phyloP scores from a whole-genome alignment of 2,113 vertebrate genomes.

The Phalacrocorax carbo region DNA sequence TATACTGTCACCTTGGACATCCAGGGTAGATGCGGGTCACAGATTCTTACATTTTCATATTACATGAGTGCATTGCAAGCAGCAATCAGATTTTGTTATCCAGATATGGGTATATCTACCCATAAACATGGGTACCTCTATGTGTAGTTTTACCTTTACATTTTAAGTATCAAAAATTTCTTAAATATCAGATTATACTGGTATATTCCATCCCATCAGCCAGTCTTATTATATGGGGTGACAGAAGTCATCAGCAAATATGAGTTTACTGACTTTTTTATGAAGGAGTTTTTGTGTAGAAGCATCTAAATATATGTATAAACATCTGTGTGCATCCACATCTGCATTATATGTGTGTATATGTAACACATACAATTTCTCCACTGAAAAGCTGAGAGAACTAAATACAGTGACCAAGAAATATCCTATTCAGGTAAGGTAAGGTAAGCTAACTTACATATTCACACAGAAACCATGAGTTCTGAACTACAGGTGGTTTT shows the following conservation, averaged over 20 bases:
- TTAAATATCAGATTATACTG: not conserved
- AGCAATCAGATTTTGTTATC: not conserved
- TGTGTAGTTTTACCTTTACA: not conserved
- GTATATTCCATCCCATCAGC: not conserved
- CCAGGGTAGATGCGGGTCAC: not conserved
- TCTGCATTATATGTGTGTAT: not conserved
- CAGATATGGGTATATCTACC: not conserved
- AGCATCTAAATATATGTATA: not conserved
- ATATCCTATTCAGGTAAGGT: not conserved
- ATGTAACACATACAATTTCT: not conserved
- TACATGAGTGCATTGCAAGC: not conserved
- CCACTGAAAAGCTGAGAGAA: not conserved
- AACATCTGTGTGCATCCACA: not conserved
- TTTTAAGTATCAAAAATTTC: not conserved
- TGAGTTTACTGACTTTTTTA: not conserved
- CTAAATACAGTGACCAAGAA: not conserved
- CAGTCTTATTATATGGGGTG: not conserved
- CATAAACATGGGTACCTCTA: not conserved
- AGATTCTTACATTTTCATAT: not conserved
- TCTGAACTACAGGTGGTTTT: not conserved
- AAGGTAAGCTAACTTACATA: not conserved
- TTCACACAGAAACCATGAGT: not conserved
- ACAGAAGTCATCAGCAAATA: not conserved
- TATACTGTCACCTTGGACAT: not conserved
- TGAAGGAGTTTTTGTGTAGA: not conserved